Percentiles rank a stretch among this genome's conserved stretches.
Conservation (phyloP, 1,140 invertebrate genomes). For the Episyrphus balteatus region DNA sequence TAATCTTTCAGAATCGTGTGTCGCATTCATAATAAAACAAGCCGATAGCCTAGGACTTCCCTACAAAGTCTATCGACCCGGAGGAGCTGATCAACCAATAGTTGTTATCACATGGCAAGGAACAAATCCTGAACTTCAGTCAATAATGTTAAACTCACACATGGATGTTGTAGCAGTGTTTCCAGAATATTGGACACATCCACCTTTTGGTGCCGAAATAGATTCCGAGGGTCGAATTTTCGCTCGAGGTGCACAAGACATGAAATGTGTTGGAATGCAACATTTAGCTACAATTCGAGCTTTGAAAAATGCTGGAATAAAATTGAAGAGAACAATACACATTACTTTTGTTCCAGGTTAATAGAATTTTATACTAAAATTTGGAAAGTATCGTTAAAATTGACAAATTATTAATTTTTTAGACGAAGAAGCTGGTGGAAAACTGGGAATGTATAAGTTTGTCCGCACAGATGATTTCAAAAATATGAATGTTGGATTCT, state of each 20-base stretch:
- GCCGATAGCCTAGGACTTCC: constrained; percentile 50
- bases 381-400: background rate
- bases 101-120: constrained; percentile 66
- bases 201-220: constrained; percentile 63
- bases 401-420: background rate
- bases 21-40: constrained; percentile 53
- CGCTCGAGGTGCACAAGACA: constrained; percentile 65
- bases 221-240: too few relatives aligned
- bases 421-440: constrained; percentile 87
- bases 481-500: constrained; percentile 76
- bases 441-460: constrained; percentile 71
- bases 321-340: constrained; percentile 55
- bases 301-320: constrained; percentile 46
- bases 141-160: constrained; percentile 71
- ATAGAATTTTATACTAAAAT: constrained; percentile 38
- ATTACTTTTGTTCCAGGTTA: constrained; percentile 73
- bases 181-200: constrained; percentile 46
- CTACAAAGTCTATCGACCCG: constrained; percentile 37
- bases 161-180: constrained; percentile 82
- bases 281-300: constrained; percentile 58
- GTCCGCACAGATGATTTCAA: constrained; percentile 68
- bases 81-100: constrained; percentile 47
- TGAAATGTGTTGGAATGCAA: constrained; percentile 32
- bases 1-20: constrained; percentile 50
- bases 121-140: constrained; percentile 47